Evolutionary conservation across 2,888 invertebrate species (phyloP), one percentile per base, ranked within the genome.

Genomic region (Nomada flava): DNA sequence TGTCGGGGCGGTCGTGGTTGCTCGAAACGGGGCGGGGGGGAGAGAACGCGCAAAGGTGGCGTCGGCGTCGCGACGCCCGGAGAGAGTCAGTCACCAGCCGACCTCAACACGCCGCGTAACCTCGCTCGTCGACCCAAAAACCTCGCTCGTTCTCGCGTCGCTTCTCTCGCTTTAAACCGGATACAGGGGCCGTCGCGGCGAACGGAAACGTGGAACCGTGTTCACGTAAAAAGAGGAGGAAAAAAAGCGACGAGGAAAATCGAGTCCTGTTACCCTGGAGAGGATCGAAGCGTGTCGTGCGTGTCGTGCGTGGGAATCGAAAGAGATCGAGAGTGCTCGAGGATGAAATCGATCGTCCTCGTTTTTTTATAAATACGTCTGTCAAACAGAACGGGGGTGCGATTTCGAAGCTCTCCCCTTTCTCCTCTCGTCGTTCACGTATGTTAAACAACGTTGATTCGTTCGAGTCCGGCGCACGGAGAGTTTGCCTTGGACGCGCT

Each of bases 11-110:
- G 83, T 77, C 77, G 83, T 81, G 86, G 79, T 83, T 68, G 80
- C 83, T 86, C 71, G 88, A 80, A 79, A 86, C 63, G 82, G 67
- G 67, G 69, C 73, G 11, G 18, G 26, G 36, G 7, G 20, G 15
- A 29, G 59, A 3, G 84, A 74, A 73, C 79, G 88, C 87, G 87
- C 86, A 89, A 92, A 91, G 91, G 92, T 91, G 92, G 93, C 93
- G 93, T 92, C 92, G 92, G 92, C 91, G 91, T 93, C 93, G 92
- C 92, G 92, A 91, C 93, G 92, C 92, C 91, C 91, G 89, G 91
- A 90, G 90, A 90, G 90, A 91, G 91, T 91, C 93, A 93, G 93
- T 93, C 92, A 92, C 90, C 90, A 91, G 87, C 91, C 91, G 92
- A 92, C 92, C 93, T 92, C 90, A 90, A 89, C 89, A 90, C 91